Evolutionary conservation across 2,888 invertebrate genomes (phyloP).

Genomic region (Parochlus steinenii): DNA sequence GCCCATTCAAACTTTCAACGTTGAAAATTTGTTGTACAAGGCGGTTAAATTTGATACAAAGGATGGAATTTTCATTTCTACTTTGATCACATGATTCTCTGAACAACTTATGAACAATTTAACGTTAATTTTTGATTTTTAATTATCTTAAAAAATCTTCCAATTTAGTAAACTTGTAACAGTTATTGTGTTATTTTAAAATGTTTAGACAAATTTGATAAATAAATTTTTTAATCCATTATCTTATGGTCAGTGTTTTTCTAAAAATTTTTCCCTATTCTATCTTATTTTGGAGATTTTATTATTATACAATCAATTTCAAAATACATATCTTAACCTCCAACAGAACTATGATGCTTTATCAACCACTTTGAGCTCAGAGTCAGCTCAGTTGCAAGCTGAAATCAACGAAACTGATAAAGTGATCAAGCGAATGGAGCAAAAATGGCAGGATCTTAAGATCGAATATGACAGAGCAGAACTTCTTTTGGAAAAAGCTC

Average conservation of each 20-base stretch:
- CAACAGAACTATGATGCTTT: conserved; percentile 16
- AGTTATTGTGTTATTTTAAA: not conserved
- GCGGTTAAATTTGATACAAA: conserved; percentile 12
- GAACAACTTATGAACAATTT: not conserved
- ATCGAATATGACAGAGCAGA: conserved; percentile 16
- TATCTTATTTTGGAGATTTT: not conserved
- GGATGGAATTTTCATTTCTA: conserved; percentile 11
- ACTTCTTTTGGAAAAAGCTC: conserved; percentile 16
- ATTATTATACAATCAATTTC: too few species aligned
- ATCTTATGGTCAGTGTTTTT: too few species aligned
- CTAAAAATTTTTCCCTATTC: not conserved
- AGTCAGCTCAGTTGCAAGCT: conserved; percentile 14
- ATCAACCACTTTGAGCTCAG: conserved; percentile 15
- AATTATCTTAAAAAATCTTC: not conserved
- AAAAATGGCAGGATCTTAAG: conserved; percentile 16
- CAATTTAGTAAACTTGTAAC: not conserved
- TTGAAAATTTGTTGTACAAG: conserved; percentile 10
- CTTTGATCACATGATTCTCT: conserved; percentile 8
- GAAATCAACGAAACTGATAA: conserved; percentile 15
- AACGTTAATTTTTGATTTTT: not conserved
- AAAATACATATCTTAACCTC: too few species aligned
- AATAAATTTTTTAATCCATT: too few species aligned
- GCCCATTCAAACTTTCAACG: conserved; percentile 8
- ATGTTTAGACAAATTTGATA: not conserved
- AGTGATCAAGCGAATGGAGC: conserved; percentile 15